Evolutionary conservation across 2,797 vertebrate species (phyloP).

Genomic region (Acanthiza pusilla): DNA sequence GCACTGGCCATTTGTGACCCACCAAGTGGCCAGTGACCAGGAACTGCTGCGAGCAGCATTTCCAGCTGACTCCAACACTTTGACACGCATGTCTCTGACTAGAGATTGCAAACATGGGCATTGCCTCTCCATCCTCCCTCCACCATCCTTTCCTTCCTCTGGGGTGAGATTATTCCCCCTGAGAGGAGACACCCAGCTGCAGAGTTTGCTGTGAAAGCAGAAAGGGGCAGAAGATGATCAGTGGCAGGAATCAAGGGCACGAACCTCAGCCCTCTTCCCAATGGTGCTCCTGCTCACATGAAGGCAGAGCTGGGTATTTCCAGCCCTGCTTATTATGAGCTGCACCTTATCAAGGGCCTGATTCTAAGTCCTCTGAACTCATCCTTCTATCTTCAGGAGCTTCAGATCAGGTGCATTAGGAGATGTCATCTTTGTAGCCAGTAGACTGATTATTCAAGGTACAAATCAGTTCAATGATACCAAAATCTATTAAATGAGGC

Average conservation of each 20-base stretch:
- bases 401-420: neutral
- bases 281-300: fast-evolving
- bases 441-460: neutral
- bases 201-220: neutral
- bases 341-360: neutral
- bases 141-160: neutral
- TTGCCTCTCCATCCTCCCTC: neutral
- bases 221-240: neutral
- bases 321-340: neutral
- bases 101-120: neutral
- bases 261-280: neutral
- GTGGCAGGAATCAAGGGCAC: fast-evolving
- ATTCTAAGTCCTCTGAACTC: neutral
- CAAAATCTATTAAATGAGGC: fast-evolving
- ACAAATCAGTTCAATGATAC: neutral
- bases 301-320: neutral
- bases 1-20: neutral
- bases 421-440: neutral
- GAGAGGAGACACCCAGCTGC: neutral
- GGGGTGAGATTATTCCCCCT: neutral
- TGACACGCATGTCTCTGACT: neutral
- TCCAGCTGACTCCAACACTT: neutral
- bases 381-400: neutral
- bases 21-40: neutral
- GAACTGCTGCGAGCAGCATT: neutral